Evolutionary conservation across 2,797 vertebrate species (phyloP), one percentile per base, ranked within the genome.

Genomic region (Sebastes matsubarae): DNA sequence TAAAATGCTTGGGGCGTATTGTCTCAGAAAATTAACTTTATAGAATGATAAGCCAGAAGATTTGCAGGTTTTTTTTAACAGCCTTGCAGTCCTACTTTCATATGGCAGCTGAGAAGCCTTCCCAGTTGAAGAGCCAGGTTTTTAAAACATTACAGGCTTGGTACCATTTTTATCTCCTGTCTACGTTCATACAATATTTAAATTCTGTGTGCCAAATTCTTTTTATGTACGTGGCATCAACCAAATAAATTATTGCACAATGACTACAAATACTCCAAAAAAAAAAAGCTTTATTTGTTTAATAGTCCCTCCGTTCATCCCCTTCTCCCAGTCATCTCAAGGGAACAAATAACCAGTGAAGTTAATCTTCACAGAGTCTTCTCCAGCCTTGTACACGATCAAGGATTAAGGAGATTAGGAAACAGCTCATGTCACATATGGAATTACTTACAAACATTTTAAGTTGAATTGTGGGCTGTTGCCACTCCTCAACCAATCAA

Each of bases 21-120:
- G 66, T 83, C 61, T 63, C 29, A 38, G 36, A 65, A 81, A 82
- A 58, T 68, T 25, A 54, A 73, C 63, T 81, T 81, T 46, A 30
- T 10, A 64, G 50, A 80, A 70, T 63, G 60, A 81, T 77, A 72
- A 75, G 54, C 24, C n/a, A 79, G 27, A 46, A 67, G 46, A 63
- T 73, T 74, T 75, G 54, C 9, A 29, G 9, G 6, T 3, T 0
- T 12, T 32, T 20, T 70, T 7, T 10, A 30, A 82, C 20, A 38
- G 73, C 24, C 16, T 57, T 58, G 54, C 14, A 71, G 38, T 81
- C 6, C 8, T 7, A 16, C n/a, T 68, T 67, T 69, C 65, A 73
- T 20, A 80, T 38, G 18, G 36, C 36, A 68, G 52, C 46, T 50
- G 12, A 54, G 20, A 11, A 69, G 36, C n/a, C 18, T 68, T 13